Evolutionary conservation across 2,888 invertebrate species (phyloP).

Genomic region (Cheilosia soror): DNA sequence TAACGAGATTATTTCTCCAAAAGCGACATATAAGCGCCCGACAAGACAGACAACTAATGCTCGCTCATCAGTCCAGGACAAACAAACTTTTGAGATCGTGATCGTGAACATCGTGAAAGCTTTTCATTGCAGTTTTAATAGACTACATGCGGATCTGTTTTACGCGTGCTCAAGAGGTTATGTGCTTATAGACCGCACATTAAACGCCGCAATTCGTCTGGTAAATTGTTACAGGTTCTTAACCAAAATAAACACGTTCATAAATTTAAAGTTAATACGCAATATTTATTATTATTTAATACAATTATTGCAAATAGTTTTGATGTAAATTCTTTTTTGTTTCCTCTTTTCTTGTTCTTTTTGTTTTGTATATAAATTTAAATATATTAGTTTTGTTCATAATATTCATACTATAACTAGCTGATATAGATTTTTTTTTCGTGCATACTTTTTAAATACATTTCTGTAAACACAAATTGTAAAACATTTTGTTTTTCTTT

Average conservation of each 20-base stretch:
- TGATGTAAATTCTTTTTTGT: slow-evolving; percentile 66
- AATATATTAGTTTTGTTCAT: slow-evolving; percentile 66
- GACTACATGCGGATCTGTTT: no score
- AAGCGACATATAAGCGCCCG: no score
- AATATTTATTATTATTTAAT: slow-evolving; percentile 72
- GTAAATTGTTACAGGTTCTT: no score
- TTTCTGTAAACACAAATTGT: slow-evolving; percentile 47
- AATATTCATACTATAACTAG: slow-evolving; percentile 58
- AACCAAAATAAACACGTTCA: background rate
- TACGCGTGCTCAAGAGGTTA: no score
- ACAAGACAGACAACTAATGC: no score
- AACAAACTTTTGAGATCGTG: no score
- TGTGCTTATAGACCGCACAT: no score
- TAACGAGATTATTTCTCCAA: no score
- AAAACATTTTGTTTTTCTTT: slow-evolving; percentile 39
- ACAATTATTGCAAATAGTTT: slow-evolving; percentile 73
- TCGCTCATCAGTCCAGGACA: no score
- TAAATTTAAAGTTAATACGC: slow-evolving; percentile 52
- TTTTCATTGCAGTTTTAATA: no score
- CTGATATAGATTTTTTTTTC: slow-evolving; percentile 52
- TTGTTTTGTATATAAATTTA: slow-evolving; percentile 60
- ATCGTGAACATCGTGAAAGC: no score
- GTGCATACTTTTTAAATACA: slow-evolving; percentile 55
- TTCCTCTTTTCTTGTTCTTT: slow-evolving; percentile 12
- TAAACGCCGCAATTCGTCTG: no score